Percentiles rank a stretch among this genome's conserved stretches.
Evolutionary conservation across 2,888 invertebrate genomes (phyloP).

Genomic region (Lymantria monacha): DNA sequence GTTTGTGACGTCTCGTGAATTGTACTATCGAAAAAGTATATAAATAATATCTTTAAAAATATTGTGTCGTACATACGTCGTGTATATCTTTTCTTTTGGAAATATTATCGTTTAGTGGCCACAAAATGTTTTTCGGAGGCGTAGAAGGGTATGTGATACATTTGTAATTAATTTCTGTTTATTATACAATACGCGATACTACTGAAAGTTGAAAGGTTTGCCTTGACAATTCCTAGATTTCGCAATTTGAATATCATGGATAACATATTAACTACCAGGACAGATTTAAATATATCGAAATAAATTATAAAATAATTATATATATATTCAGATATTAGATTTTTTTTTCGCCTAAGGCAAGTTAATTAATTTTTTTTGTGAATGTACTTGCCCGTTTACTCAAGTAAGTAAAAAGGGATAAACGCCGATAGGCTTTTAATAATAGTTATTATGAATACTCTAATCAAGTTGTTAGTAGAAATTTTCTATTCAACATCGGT

Average conservation of each 20-base stretch:
- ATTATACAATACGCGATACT: conserved; percentile 12
- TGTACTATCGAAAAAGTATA: conserved; percentile 27
- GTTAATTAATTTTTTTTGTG: too few species aligned
- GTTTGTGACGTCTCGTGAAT: conserved; percentile 2
- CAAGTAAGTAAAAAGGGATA: too few species aligned
- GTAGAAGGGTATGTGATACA: conserved; percentile 66
- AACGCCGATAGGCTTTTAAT: too few species aligned
- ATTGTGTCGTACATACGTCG: conserved; percentile 24
- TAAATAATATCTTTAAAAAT: conserved; percentile 27
- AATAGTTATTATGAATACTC: too few species aligned
- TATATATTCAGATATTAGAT: too few species aligned
- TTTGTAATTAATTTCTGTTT: conserved; percentile 14
- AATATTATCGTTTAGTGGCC: conserved; percentile 14
- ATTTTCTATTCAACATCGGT: too few species aligned
- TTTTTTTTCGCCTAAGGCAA: too few species aligned
- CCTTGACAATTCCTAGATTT: conserved; percentile 64
- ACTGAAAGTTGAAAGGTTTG: conserved; percentile 69
- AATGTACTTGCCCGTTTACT: too few species aligned
- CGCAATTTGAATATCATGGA: conserved; percentile 10
- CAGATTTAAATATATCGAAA: too few species aligned
- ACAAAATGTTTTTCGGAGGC: conserved; percentile 64
- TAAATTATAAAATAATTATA: too few species aligned
- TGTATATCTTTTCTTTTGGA: conserved; percentile 13
- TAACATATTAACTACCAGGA: too few species aligned
- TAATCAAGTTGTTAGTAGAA: too few species aligned